Evolutionary conservation across 2,888 invertebrate genomes (phyloP), one percentile per base, ranked within the genome.

Genomic region (Idaea biselata): DNA sequence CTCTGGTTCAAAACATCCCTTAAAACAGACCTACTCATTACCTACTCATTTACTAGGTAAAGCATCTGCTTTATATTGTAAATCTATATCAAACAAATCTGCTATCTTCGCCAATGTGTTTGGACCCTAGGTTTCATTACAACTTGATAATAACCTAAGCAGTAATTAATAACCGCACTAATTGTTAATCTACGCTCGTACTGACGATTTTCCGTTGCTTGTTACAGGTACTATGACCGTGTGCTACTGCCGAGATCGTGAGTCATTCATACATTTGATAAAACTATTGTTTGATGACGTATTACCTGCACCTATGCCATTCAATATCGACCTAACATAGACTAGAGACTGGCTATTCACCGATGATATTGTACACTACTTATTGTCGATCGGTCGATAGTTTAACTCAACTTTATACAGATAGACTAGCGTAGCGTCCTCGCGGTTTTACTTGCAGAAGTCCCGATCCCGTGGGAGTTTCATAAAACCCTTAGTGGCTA

Each of bases 171-270:
- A 44, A 14, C 14, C 14, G 14, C 14, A 44, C 57, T 57, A 18
- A 25, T 57, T 18, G 6, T 17, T 57, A 57, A 57, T 57, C 18
- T 71, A 67, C 71, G 70, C 66, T 76, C 73, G 72, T 77, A 80
- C 75, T 81, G 71, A 81, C 78, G 74, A 79, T 79, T 76, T 83
- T 83, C 84, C 76, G 76, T 73, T 80, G 68, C 53, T 75, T 83
- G 81, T 91, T 91, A 66, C 91, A 91, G 91, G 91, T 91, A 91
- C 84, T 82, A 87, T 88, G 89, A 86, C 85, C 77, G 83, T 85
- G 83, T 84, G 79, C 87, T 80, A 80, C 83, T 79, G 76, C 79
- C 81, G 80, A 73, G 69, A 84, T 83, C 83, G 91, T 91, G 90
- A 91, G 91, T 91, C 88, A 86, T 80, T 68, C 74, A 65, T 73